A percentile compares a stretch with the other conserved stretches of the same genome.
phyloP scores from a whole-genome alignment of 2,797 vertebrate genomes.

The Cuculus canorus region DNA sequence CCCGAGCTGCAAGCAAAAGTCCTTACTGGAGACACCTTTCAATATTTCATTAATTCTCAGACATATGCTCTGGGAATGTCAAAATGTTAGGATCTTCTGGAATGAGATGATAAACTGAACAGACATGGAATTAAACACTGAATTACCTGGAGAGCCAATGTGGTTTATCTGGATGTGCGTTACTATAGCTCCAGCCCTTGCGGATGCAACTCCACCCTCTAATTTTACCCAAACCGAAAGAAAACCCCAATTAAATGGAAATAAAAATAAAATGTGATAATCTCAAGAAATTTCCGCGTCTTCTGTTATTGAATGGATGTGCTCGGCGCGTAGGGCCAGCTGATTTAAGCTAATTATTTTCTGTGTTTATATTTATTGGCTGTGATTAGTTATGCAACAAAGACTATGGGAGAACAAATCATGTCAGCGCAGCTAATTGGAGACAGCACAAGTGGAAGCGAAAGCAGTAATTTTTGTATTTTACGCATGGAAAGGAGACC shows the following conservation, averaged over 20 bases:
- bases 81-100: constrained; percentile 35
- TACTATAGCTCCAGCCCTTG: background rate
- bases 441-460: background rate
- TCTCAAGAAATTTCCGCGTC: background rate
- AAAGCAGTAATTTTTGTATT: constrained; percentile 22
- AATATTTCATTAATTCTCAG: background rate
- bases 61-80: constrained; percentile 16
- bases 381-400: constrained; percentile 59
- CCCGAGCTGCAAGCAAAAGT: background rate
- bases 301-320: background rate
- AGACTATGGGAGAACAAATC: constrained; percentile 46
- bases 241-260: background rate
- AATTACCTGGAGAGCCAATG: background rate
- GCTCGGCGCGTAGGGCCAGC: background rate
- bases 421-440: constrained; percentile 33
- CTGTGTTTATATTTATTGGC: constrained; percentile 53
- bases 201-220: background rate
- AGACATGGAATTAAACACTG: constrained; percentile 12
- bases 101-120: background rate
- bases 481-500: background rate
- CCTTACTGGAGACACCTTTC: background rate
- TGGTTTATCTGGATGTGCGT: background rate
- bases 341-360: constrained; percentile 46
- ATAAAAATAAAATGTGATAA: background rate
- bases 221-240: background rate